Evolutionary conservation across 1,140 invertebrate genomes (phyloP), one percentile per base, ranked within the genome.

Genomic region (Megalonaias nervosa): DNA sequence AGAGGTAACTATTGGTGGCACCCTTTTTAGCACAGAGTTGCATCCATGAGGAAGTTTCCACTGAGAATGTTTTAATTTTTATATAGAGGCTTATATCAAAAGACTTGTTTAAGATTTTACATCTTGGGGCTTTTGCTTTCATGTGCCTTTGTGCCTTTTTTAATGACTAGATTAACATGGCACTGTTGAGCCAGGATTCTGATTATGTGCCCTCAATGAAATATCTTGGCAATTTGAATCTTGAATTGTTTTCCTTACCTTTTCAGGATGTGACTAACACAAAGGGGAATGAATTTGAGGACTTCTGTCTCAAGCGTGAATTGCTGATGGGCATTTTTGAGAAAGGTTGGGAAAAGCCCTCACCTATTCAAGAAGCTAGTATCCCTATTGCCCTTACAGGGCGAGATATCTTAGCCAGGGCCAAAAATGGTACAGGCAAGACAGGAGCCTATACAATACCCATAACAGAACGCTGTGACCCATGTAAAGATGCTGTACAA

Each of bases 401-500:
- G 75, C 96, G 98, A 92, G 98, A 99, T 92, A 95, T 99, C 82
- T 93, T 99, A 84, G 99, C 98, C 71, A 94, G 99, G 91, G 99
- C 99, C 74, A 99, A 99, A 93, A 99, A 99, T 93, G 99, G 99
- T 79, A 99, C 98, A 82, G 99, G 99, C 83, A 99, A 99, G 93
- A 99, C 99, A 87, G 99, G 99, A 88, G 99, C 99, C 82, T 99
- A 99, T 91, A 97, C 96, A 86, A 99, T 99, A 92, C 99, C 99
- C 82, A 96, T 99, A 81, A 92, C 99, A 90, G 98, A 99, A 93
- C 93, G 95, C 90, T 96, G 99, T 82, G 97, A 99, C 92, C 93
- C 96, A 61, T 94, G 93, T 88, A 95, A 96, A 93, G 82, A 90
- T 84, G 82, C 83, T 75, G 83, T 90, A 91, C 98, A 99, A 94